Evolutionary conservation across 2,797 vertebrate genomes (phyloP), one percentile per base, ranked within the genome.

Genomic region (Galago senegalensis): DNA sequence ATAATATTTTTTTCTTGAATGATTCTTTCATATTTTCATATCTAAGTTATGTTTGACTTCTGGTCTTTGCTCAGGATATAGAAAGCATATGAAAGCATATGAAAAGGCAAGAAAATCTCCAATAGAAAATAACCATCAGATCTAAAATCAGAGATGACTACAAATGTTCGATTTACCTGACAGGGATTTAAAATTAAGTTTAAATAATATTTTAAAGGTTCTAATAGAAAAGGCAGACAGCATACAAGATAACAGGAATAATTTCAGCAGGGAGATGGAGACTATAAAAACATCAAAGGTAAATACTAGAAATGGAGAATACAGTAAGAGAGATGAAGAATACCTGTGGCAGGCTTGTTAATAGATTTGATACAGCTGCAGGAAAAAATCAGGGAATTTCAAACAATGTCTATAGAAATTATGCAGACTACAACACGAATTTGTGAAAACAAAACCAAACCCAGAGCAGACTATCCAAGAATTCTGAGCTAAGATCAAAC

Each of bases 191-290:
- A 87, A 79, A 88, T 61, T 53, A 75, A 61, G 17, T 67, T 69
- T 75, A 67, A 81, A 18, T 60, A 76, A 67, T 90, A 89, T 72
- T 89, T 90, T 83, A 63, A 87, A 77, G 40, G 8, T 7, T 53
- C 29, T 91, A 77, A 53, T 34, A 86, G 70, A 77, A 87, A 83
- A 95, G 34, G 3, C 21, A 73, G 70, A 72, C 37, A 82, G 60
- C 23, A 60, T 89, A 21, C n/a, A 92, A 94, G 27, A 92, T 82
- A 61, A 92, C 11, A 61, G 76, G 56, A 58, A 34, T 91, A 86
- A 81, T 89, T 86, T 86, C 27, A 95, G n/a, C 17, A 49, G 31
- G 14, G 43, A 95, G 53, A 89, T 90, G 81, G n/a, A 94, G 80
- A 69, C 46, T 43, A 82, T 43, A 70, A 86, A 90, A 93, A 69